Evolutionary conservation across 2,888 invertebrate genomes (phyloP).

Genomic region (Antheraea assamensis): DNA sequence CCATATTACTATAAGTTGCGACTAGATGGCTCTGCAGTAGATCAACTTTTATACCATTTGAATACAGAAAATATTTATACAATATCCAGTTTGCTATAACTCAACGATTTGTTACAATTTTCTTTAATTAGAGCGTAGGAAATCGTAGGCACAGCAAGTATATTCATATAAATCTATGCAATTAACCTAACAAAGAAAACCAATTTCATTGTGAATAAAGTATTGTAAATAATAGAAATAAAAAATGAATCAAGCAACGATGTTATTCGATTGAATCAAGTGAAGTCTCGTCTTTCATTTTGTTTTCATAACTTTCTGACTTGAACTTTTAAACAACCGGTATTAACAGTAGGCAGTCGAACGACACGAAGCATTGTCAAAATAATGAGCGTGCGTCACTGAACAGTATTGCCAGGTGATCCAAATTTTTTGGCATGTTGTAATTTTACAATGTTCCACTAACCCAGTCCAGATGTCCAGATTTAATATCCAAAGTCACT

Average conservation of each 20-base stretch:
- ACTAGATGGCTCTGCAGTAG: too few relatives aligned
- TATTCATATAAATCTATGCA: too few relatives aligned
- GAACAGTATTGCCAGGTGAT: background rate
- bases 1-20: too few relatives aligned
- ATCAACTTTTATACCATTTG: too few relatives aligned
- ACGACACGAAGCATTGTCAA: background rate
- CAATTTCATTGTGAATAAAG: too few relatives aligned
- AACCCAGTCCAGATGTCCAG: background rate
- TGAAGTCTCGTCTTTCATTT: background rate
- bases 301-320: background rate
- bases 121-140: too few relatives aligned
- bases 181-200: too few relatives aligned
- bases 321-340: background rate
- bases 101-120: too few relatives aligned
- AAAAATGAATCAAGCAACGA: background rate
- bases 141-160: too few relatives aligned
- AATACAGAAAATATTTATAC: too few relatives aligned
- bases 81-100: too few relatives aligned
- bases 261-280: background rate
- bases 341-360: background rate
- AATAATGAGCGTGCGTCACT: conserved; percentile 3
- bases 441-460: background rate
- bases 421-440: background rate
- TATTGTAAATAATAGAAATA: too few relatives aligned
- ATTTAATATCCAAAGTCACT: background rate